phyloP scores from a whole-genome alignment of 1,140 invertebrate genomes.

The Caenorhabditis inopinata region DNA sequence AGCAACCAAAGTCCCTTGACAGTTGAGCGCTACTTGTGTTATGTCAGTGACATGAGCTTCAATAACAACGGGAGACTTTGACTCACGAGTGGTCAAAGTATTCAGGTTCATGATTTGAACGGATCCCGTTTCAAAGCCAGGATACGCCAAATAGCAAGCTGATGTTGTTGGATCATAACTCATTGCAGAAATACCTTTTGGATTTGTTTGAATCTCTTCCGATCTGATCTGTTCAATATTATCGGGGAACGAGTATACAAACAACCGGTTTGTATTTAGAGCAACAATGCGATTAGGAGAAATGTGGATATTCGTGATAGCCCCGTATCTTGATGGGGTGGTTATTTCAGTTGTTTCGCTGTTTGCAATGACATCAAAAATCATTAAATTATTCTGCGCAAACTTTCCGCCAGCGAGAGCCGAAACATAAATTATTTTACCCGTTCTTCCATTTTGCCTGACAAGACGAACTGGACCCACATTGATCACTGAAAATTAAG shows the following conservation, averaged over 20 bases:
- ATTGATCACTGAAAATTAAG: neutral
- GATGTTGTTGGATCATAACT: constrained; percentile 11
- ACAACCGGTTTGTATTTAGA: neutral
- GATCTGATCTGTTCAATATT: constrained; percentile 11
- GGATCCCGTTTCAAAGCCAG: constrained; percentile 30
- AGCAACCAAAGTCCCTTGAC: constrained; percentile 34
- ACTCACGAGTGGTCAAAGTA: constrained; percentile 26
- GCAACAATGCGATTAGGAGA: neutral
- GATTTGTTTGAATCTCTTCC: neutral
- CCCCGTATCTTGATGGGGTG: neutral
- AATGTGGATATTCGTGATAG: neutral
- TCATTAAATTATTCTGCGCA: neutral
- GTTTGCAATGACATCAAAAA: neutral
- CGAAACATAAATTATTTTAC: neutral
- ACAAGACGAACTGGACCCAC: neutral
- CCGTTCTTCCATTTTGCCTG: neutral
- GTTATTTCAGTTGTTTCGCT: neutral
- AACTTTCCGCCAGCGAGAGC: neutral
- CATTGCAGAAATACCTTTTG: constrained; percentile 33
- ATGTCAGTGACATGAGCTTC: constrained; percentile 32
- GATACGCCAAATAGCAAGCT: constrained; percentile 19
- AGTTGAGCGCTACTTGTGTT: constrained; percentile 22
- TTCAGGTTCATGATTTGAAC: constrained; percentile 39
- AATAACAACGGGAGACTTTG: constrained; percentile 21
- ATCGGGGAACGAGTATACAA: neutral